Evolutionary conservation across 2,888 invertebrate species (phyloP).

Genomic region (Apodemia hepburni): DNA sequence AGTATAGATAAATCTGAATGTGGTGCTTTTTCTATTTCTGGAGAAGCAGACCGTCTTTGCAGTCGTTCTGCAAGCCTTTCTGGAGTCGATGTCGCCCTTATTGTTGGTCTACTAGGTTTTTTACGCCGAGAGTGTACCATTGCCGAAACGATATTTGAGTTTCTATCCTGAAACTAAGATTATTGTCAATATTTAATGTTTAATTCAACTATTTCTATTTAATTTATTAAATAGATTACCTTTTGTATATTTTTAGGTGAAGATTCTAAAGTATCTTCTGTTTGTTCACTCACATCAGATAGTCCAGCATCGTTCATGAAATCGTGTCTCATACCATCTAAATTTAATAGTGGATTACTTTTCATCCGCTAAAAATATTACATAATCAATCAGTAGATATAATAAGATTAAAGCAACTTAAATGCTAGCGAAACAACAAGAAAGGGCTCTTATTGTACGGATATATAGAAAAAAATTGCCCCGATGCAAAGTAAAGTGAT

Average conservation of each 20-base stretch:
- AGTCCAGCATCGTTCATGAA: constrained; percentile 56
- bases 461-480: too few relatives aligned
- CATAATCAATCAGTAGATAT: too few relatives aligned
- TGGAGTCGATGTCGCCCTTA: constrained; percentile 47
- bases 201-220: background rate
- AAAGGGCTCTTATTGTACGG: too few relatives aligned
- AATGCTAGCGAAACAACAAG: too few relatives aligned
- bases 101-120: constrained; percentile 53
- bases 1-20: constrained; percentile 72
- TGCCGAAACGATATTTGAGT: constrained; percentile 61
- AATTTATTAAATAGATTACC: constrained; percentile 35
- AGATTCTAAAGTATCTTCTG: constrained; percentile 60
- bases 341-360: constrained; percentile 62
- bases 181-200: background rate
- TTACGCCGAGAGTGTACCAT: constrained; percentile 66
- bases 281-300: constrained; percentile 64
- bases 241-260: constrained; percentile 51
- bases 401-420: too few relatives aligned
- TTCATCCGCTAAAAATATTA: constrained; percentile 52
- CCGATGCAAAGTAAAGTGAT: too few relatives aligned
- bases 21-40: constrained; percentile 69
- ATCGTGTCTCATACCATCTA: constrained; percentile 54
- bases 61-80: constrained; percentile 53
- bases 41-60: constrained; percentile 62
- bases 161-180: constrained; percentile 60